A percentile compares a stretch with the other conserved stretches of the same genome.
Conservation (phyloP, 2,797 vertebrate genomes). For the Sebastes cheni region DNA sequence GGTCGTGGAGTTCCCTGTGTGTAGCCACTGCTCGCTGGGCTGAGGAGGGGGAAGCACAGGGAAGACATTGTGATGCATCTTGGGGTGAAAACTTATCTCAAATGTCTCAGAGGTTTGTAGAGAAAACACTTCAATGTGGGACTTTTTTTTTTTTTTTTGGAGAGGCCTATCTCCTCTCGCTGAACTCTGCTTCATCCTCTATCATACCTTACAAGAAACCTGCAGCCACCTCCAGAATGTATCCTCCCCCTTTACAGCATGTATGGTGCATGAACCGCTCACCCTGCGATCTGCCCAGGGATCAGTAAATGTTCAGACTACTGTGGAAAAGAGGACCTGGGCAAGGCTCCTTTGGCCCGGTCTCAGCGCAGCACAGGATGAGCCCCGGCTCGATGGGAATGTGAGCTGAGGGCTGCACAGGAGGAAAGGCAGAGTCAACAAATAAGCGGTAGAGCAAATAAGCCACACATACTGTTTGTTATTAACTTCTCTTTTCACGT, state of each 20-base stretch:
- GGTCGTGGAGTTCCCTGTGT: conserved; percentile 78
- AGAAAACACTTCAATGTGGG: conserved; percentile 91
- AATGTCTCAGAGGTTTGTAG: conserved; percentile 92
- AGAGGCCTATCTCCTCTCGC: conserved; percentile 51
- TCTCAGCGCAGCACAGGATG: conserved; percentile 60
- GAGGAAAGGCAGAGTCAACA: conserved; percentile 87
- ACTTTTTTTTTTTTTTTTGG: conserved; percentile 68
- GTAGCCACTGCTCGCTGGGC: conserved; percentile 81
- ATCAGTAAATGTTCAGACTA: conserved; percentile 47
- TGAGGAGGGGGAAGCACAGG: conserved; percentile 58
- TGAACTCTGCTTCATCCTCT: conserved; percentile 62
- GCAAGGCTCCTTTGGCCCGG: conserved; percentile 30
- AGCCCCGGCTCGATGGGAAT: conserved; percentile 80
- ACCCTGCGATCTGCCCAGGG: conserved; percentile 3
- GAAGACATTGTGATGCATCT: conserved; percentile 89
- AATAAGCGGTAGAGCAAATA: conserved; percentile 91
- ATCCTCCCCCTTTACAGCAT: conserved; percentile 11
- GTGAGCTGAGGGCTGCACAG: conserved; percentile 85
- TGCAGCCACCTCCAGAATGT: conserved; percentile 6
- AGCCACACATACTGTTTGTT: conserved; percentile 72
- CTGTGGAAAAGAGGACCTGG: conserved; percentile 45
- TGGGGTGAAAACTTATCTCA: conserved; percentile 83
- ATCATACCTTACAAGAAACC: conserved; percentile 27
- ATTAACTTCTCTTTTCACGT: conserved; percentile 54
- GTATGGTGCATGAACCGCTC: conserved; percentile 28